Conservation (phyloP, 1,140 invertebrate genomes). For the Formica selysi region DNA sequence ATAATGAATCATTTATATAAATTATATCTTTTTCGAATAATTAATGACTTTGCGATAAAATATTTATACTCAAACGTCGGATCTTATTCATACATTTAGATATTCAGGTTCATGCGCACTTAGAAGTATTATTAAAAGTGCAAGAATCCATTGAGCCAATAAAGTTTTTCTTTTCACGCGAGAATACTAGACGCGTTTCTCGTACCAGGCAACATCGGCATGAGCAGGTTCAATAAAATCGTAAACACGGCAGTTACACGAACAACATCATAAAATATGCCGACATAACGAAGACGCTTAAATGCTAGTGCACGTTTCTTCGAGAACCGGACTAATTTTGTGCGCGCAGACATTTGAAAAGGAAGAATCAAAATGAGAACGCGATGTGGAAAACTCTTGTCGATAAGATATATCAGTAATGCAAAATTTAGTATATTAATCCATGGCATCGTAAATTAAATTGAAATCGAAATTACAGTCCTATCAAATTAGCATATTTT, state of each 20-base stretch:
- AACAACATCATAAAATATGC: conserved; percentile 73
- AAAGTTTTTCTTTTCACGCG: conserved; percentile 41
- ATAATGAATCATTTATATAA: neutral
- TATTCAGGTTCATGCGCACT: neutral
- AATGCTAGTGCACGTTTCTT: conserved; percentile 17
- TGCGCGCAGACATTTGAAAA: neutral
- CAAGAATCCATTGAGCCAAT: conserved; percentile 10
- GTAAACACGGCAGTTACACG: conserved; percentile 73
- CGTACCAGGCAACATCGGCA: neutral
- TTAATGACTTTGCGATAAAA: conserved; percentile 13
- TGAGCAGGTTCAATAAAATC: conserved; percentile 74
- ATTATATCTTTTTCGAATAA: neutral
- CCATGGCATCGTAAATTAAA: neutral
- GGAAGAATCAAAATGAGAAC: conserved; percentile 10
- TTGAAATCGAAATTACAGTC: neutral
- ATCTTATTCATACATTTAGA: neutral
- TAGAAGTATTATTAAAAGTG: conserved; percentile 5
- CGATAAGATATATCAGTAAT: conserved; percentile 1
- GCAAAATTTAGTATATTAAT: conserved; percentile 11
- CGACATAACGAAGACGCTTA: conserved; percentile 48
- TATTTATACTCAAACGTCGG: neutral
- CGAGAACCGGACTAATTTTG: conserved; percentile 46
- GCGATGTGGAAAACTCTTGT: conserved; percentile 16
- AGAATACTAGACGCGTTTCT: conserved; percentile 17
- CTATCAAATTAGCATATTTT: neutral